Evolutionary conservation across 2,113 vertebrate genomes (phyloP).

Genomic region (Balaeniceps rex): DNA sequence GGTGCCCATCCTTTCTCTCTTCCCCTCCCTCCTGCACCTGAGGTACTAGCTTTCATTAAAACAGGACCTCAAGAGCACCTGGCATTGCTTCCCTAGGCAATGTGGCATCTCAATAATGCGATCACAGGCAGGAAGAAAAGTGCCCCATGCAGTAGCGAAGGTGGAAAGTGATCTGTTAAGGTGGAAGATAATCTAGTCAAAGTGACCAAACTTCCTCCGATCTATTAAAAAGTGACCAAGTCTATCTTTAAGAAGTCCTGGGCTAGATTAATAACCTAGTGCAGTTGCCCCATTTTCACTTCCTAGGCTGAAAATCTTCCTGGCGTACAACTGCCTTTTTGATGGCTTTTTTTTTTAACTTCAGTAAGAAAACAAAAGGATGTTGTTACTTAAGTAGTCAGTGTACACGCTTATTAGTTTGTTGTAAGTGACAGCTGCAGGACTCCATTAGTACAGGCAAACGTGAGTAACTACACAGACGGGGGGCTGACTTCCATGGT

Average conservation of each 20-base stretch:
- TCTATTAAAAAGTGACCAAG: neutral
- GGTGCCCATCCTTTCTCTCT: neutral
- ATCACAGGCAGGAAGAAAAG: neutral
- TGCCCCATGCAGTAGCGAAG: neutral
- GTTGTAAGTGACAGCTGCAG: conserved; percentile 56
- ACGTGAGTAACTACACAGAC: conserved; percentile 39
- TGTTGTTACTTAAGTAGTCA: conserved; percentile 43
- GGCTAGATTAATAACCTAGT: neutral
- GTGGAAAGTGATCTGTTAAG: neutral
- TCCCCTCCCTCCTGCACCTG: neutral
- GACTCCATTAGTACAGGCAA: conserved; percentile 67
- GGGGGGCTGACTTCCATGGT: conserved; percentile 52
- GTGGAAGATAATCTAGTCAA: neutral
- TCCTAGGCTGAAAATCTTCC: neutral
- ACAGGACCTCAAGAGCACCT: neutral
- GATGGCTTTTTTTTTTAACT: neutral
- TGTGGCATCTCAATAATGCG: neutral
- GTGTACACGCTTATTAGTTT: conserved; percentile 64
- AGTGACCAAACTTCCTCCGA: neutral
- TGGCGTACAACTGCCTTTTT: neutral
- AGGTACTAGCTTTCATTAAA: neutral
- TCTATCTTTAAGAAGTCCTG: neutral
- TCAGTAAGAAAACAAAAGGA: conserved; percentile 12
- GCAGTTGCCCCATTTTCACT: neutral
- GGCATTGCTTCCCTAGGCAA: neutral